Base-by-base conservation (phyloP, 2,113 vertebrate species). In the Sterrhoptilus dennistouni region DNA sequence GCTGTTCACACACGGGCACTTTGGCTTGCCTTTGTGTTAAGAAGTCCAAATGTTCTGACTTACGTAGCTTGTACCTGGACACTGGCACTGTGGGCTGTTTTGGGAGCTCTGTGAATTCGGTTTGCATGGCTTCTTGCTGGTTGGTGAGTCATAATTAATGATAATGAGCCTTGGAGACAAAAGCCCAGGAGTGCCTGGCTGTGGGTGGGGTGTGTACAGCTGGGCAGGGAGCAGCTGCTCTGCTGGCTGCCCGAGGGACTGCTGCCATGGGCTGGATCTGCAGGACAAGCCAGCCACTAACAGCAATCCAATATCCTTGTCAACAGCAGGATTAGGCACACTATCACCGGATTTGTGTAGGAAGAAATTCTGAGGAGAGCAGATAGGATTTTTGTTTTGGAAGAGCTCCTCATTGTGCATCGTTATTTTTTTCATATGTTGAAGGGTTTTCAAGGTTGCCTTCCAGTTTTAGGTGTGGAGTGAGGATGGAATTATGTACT, bases 1-100 rank as follows among this genome's bases (percentile, higher is more conserved):
- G 42, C 66, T 1, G 2, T 31, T 36, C 21, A 33, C 28, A 8
- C 8, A 1, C 3, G 0, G 63, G n/a, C 64, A 45, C 13, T 2
- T 10, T 15, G 35, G 27, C 42, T 61, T 35, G 28, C 11, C 23
- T 23, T 12, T 28, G 52, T 49, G 27, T 44, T 47, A 5, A 24
- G 44, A 8, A 23, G 42, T 70, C 20, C 23, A 8, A 4, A 0
- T 12, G 21, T 81, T 47, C 27, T 17, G 42, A 18, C 0, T 7
- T 22, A 31, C 2, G 10, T 11, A 31, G 25, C 49, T 88, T 2
- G 3, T 52, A 27, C 28, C 69, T 65, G 61, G 36, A 13, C 29
- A 6, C 16, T n/a, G 77, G 45, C 20, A 11, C 38, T 24, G 61
- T 14, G 75, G 52, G 36, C 47, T 80, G 64, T 12, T 33, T 69